phyloP scores from a whole-genome alignment of 1,140 invertebrate species.

The Conus ventricosus region DNA sequence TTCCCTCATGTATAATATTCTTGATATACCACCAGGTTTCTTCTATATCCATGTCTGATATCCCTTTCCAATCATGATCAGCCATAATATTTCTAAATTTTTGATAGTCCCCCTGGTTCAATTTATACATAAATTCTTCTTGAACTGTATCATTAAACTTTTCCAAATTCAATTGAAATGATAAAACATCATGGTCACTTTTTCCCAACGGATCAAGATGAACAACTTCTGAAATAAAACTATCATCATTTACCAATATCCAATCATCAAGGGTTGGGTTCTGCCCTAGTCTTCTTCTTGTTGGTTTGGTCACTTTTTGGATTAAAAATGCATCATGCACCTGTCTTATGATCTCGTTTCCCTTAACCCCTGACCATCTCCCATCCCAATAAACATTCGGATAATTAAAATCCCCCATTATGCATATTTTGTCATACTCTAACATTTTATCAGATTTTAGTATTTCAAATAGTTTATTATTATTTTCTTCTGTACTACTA shows the following conservation, averaged over 20 bases:
- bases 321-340: neutral
- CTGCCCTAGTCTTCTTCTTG: constrained; percentile 8
- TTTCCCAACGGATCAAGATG: neutral
- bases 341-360: neutral
- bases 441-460: neutral
- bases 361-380: neutral
- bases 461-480: too few relatives aligned
- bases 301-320: neutral
- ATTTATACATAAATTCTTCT: too few relatives aligned
- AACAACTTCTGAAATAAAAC: neutral
- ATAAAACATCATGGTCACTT: constrained; percentile 13
- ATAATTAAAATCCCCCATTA: constrained; percentile 5
- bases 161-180: neutral
- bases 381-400: constrained; percentile 7
- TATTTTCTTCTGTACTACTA: too few relatives aligned
- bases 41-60: too few relatives aligned
- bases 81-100: too few relatives aligned
- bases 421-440: neutral
- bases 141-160: too few relatives aligned
- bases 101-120: too few relatives aligned
- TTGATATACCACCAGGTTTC: too few relatives aligned
- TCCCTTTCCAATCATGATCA: too few relatives aligned
- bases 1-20: too few relatives aligned
- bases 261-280: constrained; percentile 13
- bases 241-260: constrained; percentile 4